These are phyloP conservation scores for Romanogobio albipinnatus DNA, from an alignment of 2,113 vertebrate genomes.

Conservation along the genomic window DNA sequence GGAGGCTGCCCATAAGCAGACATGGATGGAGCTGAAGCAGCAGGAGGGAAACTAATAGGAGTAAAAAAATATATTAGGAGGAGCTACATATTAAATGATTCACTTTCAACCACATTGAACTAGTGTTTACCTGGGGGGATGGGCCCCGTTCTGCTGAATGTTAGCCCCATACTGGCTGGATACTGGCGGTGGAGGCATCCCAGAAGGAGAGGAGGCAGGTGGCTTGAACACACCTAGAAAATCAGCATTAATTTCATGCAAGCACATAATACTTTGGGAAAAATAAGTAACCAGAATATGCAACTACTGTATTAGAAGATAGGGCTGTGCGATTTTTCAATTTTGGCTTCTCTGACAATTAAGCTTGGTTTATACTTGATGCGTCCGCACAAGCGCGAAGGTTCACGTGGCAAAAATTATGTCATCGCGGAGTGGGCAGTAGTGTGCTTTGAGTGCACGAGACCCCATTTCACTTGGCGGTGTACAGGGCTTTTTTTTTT, in stretches of 20 bases:
- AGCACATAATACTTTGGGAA: background rate
- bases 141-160: constrained; percentile 78
- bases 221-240: constrained; percentile 82
- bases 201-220: constrained; percentile 68
- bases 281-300: background rate
- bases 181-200: constrained; percentile 67
- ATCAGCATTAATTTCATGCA: constrained; percentile 17
- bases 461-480: too few species aligned
- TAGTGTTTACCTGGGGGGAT: constrained; percentile 78
- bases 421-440: too few species aligned
- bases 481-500: too few species aligned
- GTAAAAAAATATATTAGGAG: background rate
- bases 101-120: background rate
- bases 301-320: background rate
- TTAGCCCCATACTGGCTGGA: constrained; percentile 72
- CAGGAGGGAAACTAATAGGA: constrained; percentile 65
- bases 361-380: too few species aligned
- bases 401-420: too few species aligned
- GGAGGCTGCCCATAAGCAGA: constrained; percentile 69
- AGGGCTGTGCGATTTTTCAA: too few species aligned
- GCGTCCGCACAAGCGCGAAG: too few species aligned
- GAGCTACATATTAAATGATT: background rate
- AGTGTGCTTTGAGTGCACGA: too few species aligned
- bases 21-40: constrained; percentile 48
- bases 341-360: too few species aligned